Evolutionary conservation across 1,140 invertebrate species (phyloP).

Genomic region (Tribolium madens): DNA sequence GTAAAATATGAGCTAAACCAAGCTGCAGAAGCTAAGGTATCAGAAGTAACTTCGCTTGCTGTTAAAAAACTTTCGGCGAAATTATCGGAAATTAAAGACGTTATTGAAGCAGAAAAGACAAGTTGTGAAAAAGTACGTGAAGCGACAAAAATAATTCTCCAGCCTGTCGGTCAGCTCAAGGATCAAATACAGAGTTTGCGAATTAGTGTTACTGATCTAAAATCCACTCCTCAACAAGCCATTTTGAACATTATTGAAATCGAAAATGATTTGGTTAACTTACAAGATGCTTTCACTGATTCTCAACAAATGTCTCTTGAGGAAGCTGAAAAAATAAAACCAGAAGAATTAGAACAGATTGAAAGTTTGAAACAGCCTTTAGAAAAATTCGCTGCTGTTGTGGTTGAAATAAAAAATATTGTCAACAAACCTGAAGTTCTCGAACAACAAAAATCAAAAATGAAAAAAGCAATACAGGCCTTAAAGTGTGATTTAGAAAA

Average conservation of each 20-base stretch:
- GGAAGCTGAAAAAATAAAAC: background rate
- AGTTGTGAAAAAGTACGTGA: background rate
- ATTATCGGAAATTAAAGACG: background rate
- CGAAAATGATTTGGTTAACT: conserved; percentile 11
- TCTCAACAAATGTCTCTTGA: conserved; percentile 1
- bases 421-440: conserved; percentile 39
- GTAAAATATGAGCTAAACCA: background rate
- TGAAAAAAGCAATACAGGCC: conserved; percentile 39
- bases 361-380: background rate
- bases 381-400: background rate
- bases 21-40: background rate
- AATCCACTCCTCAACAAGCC: background rate
- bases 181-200: background rate
- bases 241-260: background rate
- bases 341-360: background rate
- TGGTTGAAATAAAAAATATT: conserved; percentile 4
- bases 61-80: background rate
- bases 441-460: conserved; percentile 42
- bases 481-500: background rate
- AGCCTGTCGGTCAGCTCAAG: background rate
- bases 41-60: background rate
- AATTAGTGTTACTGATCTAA: background rate
- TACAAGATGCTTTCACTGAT: background rate
- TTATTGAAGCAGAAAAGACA: conserved; percentile 1
- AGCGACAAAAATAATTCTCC: background rate